Percentiles rank a stretch among this genome's conserved stretches.
Evolutionary conservation across 2,113 vertebrate genomes (phyloP).

Genomic region (Misgurnus mizolepis): DNA sequence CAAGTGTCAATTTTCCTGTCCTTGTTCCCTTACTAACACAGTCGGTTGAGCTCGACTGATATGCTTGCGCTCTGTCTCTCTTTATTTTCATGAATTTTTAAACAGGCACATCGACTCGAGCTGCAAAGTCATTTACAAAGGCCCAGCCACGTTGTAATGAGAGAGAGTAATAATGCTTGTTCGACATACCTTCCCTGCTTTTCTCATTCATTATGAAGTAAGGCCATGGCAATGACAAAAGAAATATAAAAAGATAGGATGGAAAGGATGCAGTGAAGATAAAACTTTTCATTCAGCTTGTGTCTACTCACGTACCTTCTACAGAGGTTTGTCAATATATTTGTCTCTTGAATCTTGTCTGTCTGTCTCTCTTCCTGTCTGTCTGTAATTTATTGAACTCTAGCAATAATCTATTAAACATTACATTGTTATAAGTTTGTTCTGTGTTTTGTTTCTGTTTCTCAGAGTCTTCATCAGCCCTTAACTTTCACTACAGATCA

Average conservation of each 20-base stretch:
- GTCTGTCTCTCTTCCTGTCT: too few species aligned
- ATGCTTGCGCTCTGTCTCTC: conserved; percentile 60
- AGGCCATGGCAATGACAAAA: conserved; percentile 51
- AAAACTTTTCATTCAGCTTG: too few species aligned
- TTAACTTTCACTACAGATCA: too few species aligned
- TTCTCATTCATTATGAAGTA: conserved; percentile 69
- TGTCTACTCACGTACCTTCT: too few species aligned
- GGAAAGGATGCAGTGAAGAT: too few species aligned
- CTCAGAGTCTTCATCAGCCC: too few species aligned
- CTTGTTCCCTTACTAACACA: conserved; percentile 59
- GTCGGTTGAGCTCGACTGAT: conserved; percentile 71
- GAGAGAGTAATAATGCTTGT: conserved; percentile 56
- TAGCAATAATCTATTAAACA: too few species aligned
- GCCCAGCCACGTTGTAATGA: conserved; percentile 67
- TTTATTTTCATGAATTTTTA: conserved; percentile 79
- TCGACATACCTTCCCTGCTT: conserved; percentile 60
- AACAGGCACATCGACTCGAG: conserved; percentile 63
- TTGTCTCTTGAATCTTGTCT: too few species aligned
- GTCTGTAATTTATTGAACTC: too few species aligned
- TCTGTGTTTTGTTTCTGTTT: too few species aligned
- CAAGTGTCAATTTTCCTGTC: conserved; percentile 64
- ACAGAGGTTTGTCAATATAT: too few species aligned
- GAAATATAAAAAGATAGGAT: background rate
- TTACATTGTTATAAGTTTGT: too few species aligned
- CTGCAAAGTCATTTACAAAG: conserved; percentile 70